These are phyloP conservation scores for Phenganax marumi DNA, from an alignment of 92 coral and sea anemone genomes.

Conservation along the genomic window DNA sequence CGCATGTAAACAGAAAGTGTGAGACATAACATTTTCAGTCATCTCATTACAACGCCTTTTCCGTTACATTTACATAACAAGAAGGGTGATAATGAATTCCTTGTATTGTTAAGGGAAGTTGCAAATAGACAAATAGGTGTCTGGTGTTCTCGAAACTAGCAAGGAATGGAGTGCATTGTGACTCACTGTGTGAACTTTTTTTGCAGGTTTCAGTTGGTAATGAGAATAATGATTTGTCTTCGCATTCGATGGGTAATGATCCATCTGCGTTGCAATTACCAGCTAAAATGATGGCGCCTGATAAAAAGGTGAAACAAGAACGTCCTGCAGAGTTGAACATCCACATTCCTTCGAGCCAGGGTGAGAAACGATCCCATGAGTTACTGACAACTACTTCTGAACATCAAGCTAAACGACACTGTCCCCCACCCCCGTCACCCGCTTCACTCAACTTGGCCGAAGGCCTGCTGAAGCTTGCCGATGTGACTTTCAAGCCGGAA, in stretches of 20 bases:
- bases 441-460: constrained; percentile 1
- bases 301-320: constrained; percentile 5
- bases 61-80: constrained; percentile 20
- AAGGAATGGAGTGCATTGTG: background rate
- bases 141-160: background rate
- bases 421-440: constrained; percentile 4
- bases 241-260: constrained; percentile 33
- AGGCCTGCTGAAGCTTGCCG: constrained; percentile 32
- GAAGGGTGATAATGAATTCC: background rate
- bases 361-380: constrained; percentile 19
- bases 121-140: background rate
- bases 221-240: constrained; percentile 33
- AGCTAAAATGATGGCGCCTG: constrained; percentile 15
- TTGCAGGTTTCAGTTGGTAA: constrained; percentile 8
- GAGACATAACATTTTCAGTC: background rate
- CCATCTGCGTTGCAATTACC: constrained; percentile 10
- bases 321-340: constrained; percentile 18
- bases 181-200: background rate
- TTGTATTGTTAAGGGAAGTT: background rate
- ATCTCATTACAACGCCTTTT: constrained; percentile 11
- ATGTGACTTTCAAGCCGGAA: constrained; percentile 31
- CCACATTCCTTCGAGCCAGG: constrained; percentile 30
- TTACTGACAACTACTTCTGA: background rate
- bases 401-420: constrained; percentile 27
- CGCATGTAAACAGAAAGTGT: background rate